Evolutionary conservation across 2,888 invertebrate species (phyloP).

Genomic region (Platypus cylindrus): DNA sequence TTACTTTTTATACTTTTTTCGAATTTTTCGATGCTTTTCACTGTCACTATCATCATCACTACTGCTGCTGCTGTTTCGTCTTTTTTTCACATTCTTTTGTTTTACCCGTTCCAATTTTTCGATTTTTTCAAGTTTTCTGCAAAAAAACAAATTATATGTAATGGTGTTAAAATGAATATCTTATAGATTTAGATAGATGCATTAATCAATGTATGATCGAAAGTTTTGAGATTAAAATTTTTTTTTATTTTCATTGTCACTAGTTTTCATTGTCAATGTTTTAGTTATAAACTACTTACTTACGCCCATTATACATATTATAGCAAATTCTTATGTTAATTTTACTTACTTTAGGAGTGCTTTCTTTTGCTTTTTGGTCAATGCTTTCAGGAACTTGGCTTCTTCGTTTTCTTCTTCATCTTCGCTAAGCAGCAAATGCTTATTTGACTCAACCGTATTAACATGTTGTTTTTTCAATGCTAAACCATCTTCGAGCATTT

Average conservation of each 20-base stretch:
- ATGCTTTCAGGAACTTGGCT: conserved; percentile 66
- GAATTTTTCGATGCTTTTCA: too few relatives aligned
- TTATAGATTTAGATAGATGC: background rate
- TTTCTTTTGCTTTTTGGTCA: conserved; percentile 80
- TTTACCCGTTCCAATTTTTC: conserved; percentile 17
- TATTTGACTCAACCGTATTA: conserved; percentile 38
- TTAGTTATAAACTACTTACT: too few relatives aligned
- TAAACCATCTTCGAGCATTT: conserved; percentile 86
- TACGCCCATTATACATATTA: too few relatives aligned
- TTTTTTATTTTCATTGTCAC: too few relatives aligned
- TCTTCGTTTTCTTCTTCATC: conserved; percentile 48
- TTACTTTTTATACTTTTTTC: too few relatives aligned
- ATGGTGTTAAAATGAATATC: background rate
- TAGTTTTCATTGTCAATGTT: too few relatives aligned
- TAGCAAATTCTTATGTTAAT: background rate
- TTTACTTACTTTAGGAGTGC: conserved; percentile 65
- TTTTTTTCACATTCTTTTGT: conserved; percentile 20
- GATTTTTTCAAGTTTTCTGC: conserved; percentile 22
- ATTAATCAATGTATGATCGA: conserved; percentile 2
- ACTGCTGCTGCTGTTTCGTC: conserved; percentile 23
- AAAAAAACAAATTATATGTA: conserved; percentile 7
- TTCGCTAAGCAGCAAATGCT: conserved; percentile 47
- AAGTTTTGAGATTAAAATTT: too few relatives aligned
- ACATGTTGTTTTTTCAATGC: conserved; percentile 70
- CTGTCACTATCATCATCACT: conserved; percentile 16